These are phyloP conservation scores for Steatocranus sp. DNA, from an alignment of 2,797 vertebrate genomes.

Conservation along the genomic window DNA sequence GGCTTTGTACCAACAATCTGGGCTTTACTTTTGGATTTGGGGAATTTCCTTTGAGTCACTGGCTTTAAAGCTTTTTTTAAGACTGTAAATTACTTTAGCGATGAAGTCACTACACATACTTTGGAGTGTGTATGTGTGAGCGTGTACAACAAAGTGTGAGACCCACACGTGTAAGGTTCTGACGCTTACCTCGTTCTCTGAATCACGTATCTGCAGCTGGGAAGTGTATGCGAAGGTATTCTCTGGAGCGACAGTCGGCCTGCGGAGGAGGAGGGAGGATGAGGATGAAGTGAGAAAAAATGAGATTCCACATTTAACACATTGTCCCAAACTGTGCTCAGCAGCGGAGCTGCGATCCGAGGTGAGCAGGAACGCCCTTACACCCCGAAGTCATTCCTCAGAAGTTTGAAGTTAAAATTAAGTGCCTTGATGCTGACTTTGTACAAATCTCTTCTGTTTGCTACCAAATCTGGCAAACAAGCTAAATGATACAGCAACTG, in stretches of 20 bases:
- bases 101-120: neutral
- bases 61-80: conserved; percentile 33
- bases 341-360: neutral
- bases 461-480: neutral
- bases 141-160: neutral
- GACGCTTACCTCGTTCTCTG: conserved; percentile 46
- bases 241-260: conserved; percentile 83
- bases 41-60: conserved; percentile 45
- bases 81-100: conserved; percentile 19
- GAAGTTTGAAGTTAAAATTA: neutral
- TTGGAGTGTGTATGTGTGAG: neutral
- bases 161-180: neutral
- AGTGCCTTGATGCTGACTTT: neutral
- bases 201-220: conserved; percentile 21
- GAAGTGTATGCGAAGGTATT: conserved; percentile 76
- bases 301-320: neutral
- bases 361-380: neutral
- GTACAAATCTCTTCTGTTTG: neutral
- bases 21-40: conserved; percentile 37
- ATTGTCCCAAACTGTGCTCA: neutral
- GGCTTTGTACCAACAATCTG: neutral
- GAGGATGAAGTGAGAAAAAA: neutral
- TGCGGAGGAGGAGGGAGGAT: conserved; percentile 8
- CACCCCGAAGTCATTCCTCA: neutral
- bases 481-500: neutral